Conservation (phyloP, 2,113 vertebrate genomes). For the Hydrochoerus hydrochaeris region DNA sequence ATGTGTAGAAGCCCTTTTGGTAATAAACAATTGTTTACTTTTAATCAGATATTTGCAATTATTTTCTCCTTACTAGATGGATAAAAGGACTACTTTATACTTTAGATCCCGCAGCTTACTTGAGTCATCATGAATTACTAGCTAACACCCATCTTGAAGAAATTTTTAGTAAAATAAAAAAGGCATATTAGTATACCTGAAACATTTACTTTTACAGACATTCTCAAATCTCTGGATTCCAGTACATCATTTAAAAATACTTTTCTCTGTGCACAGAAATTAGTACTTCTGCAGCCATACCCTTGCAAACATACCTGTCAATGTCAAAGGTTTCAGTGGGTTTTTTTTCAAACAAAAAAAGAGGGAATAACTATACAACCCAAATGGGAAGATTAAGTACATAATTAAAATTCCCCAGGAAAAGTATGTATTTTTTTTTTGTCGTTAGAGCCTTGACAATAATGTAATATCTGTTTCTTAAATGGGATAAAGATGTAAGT, state of each 20-base stretch:
- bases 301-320: slow-evolving; percentile 21
- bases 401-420: slow-evolving; percentile 8
- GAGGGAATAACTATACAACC: neutral
- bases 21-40: slow-evolving; percentile 57
- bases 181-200: slow-evolving; percentile 14
- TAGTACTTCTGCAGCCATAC: neutral
- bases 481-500: neutral
- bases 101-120: neutral
- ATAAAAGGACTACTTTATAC: neutral
- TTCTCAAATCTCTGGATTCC: slow-evolving; percentile 30
- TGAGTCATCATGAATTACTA: slow-evolving; percentile 11
- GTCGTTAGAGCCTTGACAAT: slow-evolving; percentile 40
- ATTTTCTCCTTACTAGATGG: slow-evolving; percentile 24
- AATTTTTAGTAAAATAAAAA: slow-evolving; percentile 28
- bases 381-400: neutral
- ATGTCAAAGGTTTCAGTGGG: neutral
- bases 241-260: slow-evolving; percentile 53
- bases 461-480: neutral
- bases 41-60: neutral
- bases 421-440: neutral
- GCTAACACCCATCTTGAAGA: neutral
- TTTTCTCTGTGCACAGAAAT: slow-evolving; percentile 1
- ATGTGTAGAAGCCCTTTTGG: slow-evolving; percentile 27
- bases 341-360: neutral
- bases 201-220: neutral